Base-by-base conservation (phyloP, 2,888 invertebrate species). In the Cheilosia scutellata region DNA sequence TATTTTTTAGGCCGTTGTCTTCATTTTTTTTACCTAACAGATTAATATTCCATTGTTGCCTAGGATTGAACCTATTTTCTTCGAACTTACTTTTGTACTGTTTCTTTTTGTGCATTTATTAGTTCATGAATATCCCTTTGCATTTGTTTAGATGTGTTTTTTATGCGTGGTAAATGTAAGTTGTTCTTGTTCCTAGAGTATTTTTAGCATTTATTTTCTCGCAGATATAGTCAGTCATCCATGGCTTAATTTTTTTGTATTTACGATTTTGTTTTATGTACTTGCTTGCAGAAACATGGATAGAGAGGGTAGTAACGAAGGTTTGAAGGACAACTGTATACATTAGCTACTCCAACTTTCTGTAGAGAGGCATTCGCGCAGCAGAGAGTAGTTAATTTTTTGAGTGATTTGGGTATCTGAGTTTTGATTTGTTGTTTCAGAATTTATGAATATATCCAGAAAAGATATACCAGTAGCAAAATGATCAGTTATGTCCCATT, bases 21-120 rank as follows among this genome's bases (percentile, higher is more conserved):
- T 29, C 5, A 4, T 29, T 3, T 2, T 2, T 29, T 29, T 60
- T 42, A n/a, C 42, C 60, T 62, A 44, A 44, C n/a, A 62, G 29
- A 27, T 40, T 29, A 44, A 29, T 62, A 44, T 44, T 62, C 37
- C 40, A 58, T 40, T 58, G 58, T 25, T 58, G 40, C 29, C 29
- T 44, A 11, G 62, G 44, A 29, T 29, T 62, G n/a, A 16, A 44
- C 16, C 62, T 57, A 20, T 13, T 6, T n/a, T 62, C 44, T 16
- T 62, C 11, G 3, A 44, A 16, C 11, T 62, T 62, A 6, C 29
- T 27, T 44, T 44, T 44, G 29, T 62, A 29, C 11, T 62, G 11
- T 31, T 29, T 29, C 9, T 62, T 47, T 58, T 25, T 58, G 40
- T 37, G n/a, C 11, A 40, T 11, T 58, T 25, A 58, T 58, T 13